Evolutionary conservation across 2,888 invertebrate genomes (phyloP).

Genomic region (Ptychoptera albimana): DNA sequence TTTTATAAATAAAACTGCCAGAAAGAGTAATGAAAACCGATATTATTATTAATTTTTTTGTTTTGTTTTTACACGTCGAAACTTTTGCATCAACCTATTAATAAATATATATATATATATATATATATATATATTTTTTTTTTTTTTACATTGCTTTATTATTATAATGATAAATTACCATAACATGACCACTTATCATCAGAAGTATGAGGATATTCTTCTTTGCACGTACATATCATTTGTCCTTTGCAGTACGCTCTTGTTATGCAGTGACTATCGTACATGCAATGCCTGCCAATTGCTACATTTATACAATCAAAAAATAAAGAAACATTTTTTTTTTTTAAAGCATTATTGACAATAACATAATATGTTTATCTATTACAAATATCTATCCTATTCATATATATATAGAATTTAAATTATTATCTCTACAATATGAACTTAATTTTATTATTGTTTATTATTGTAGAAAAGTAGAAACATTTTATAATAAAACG

Average conservation of each 20-base stretch:
- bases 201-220: constrained; percentile 11
- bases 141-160: too few species aligned
- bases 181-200: constrained; percentile 13
- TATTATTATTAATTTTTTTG: too few species aligned
- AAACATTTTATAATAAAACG: too few species aligned
- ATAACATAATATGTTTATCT: not conserved
- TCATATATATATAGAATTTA: not conserved
- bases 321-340: not conserved
- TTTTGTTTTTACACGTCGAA: too few species aligned
- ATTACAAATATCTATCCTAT: not conserved
- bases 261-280: constrained; percentile 13
- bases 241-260: constrained; percentile 14
- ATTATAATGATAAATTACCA: constrained; percentile 10
- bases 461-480: too few species aligned
- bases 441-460: too few species aligned
- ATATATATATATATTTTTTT: too few species aligned
- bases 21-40: too few species aligned
- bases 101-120: too few species aligned
- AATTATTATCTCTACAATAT: too few species aligned
- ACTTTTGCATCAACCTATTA: too few species aligned
- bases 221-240: constrained; percentile 13
- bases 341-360: not conserved
- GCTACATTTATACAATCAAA: constrained; percentile 8
- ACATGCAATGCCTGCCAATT: constrained; percentile 12
- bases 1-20: too few species aligned